A percentile compares a stretch with the other conserved stretches of the same genome.
Evolutionary conservation across 2,888 invertebrate genomes (phyloP).

Genomic region (Ectemnius cavifrons): DNA sequence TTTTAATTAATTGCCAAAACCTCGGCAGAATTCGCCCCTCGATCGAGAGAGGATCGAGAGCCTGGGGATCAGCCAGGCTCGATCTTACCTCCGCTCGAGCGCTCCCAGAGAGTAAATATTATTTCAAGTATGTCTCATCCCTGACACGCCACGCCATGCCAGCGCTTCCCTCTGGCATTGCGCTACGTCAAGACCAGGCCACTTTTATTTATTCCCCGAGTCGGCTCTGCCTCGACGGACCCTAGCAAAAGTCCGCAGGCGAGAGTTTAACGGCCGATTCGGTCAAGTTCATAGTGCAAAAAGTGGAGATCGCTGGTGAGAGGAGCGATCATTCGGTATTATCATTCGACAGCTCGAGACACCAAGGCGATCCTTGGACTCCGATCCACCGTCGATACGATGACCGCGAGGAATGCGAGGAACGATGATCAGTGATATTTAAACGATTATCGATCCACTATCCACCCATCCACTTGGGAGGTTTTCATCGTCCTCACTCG

Average conservation of each 20-base stretch:
- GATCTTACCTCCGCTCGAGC: background rate
- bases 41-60: background rate
- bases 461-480: slow-evolving; percentile 55
- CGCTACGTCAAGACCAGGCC: too few relatives aligned
- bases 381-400: slow-evolving; percentile 17
- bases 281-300: too few relatives aligned
- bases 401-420: slow-evolving; percentile 56
- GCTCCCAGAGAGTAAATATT: slow-evolving; percentile 5
- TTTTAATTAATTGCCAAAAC: slow-evolving; percentile 8
- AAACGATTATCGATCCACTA: slow-evolving; percentile 53
- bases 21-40: background rate
- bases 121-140: background rate
- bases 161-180: background rate
- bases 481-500: slow-evolving; percentile 49
- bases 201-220: too few relatives aligned
- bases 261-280: too few relatives aligned
- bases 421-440: slow-evolving; percentile 66
- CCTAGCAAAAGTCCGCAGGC: too few relatives aligned
- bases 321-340: background rate
- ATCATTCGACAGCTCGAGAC: slow-evolving; percentile 18
- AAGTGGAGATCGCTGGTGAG: too few relatives aligned
- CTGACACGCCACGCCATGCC: background rate
- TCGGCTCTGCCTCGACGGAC: too few relatives aligned
- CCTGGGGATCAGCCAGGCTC: background rate
- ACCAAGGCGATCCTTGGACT: slow-evolving; percentile 16